Evolutionary conservation across 2,888 invertebrate species (phyloP).

Genomic region (Dryococelus australis): DNA sequence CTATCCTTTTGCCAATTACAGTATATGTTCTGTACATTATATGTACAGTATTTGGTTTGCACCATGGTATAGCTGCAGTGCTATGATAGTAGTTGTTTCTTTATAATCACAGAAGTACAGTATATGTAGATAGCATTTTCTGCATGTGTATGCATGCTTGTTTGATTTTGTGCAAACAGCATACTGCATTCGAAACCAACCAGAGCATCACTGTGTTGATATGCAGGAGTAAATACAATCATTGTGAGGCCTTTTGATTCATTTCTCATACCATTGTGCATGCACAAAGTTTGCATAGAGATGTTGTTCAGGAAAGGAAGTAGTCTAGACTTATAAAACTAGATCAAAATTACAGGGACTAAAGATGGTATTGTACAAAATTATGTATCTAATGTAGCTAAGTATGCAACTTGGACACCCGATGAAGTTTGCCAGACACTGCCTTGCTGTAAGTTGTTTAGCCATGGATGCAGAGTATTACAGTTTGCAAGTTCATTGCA

Average conservation of each 20-base stretch:
- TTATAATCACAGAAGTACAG: background rate
- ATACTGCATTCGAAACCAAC: background rate
- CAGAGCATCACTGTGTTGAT: background rate
- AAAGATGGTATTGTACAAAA: too few relatives aligned
- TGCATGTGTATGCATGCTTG: background rate
- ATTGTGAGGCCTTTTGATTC: background rate
- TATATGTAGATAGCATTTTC: background rate
- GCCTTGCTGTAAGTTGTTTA: too few relatives aligned
- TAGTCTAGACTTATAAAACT: background rate
- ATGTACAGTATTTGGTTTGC: too few relatives aligned
- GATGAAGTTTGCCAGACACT: too few relatives aligned
- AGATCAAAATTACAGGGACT: too few relatives aligned
- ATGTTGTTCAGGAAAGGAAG: background rate
- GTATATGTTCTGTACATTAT: background rate
- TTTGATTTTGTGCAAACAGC: background rate
- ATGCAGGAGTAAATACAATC: background rate
- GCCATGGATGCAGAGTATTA: too few relatives aligned
- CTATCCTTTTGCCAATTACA: background rate
- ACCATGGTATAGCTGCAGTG: background rate
- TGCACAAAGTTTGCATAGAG: background rate
- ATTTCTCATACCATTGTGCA: background rate
- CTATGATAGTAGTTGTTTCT: background rate
- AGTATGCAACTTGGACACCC: too few relatives aligned
- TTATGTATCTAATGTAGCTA: too few relatives aligned
- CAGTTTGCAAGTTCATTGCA: too few relatives aligned